These are phyloP conservation scores for Scaptomyza montana DNA, from an alignment of 1,140 invertebrate species.

Conservation along the genomic window DNA sequence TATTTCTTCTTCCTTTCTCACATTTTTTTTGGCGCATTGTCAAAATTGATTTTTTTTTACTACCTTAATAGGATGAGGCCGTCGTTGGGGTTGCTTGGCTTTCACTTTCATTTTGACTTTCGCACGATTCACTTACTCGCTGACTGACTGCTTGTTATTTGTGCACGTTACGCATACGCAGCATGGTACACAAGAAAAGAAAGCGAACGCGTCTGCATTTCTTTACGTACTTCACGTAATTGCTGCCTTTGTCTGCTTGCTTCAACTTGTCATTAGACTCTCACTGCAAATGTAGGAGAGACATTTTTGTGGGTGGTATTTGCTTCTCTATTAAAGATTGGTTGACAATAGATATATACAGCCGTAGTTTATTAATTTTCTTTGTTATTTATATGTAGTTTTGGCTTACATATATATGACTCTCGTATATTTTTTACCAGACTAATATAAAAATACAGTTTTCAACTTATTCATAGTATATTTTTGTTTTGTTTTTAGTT, in stretches of 20 bases:
- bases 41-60: conserved; percentile 77
- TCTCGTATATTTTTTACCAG: conserved; percentile 56
- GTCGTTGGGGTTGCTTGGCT: conserved; percentile 30
- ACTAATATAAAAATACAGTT: conserved; percentile 79
- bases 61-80: conserved; percentile 62
- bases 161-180: conserved; percentile 41
- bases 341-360: conserved; percentile 10
- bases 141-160: neutral
- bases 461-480: conserved; percentile 47
- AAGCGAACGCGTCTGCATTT: conserved; percentile 25
- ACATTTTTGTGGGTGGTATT: conserved; percentile 18
- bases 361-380: neutral
- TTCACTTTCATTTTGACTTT: conserved; percentile 47
- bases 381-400: conserved; percentile 30
- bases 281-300: conserved; percentile 21
- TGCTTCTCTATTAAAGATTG: conserved; percentile 25
- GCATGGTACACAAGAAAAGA: conserved; percentile 11
- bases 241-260: conserved; percentile 38
- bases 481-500: conserved; percentile 14
- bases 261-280: conserved; percentile 51
- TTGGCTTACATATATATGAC: conserved; percentile 42
- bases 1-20: conserved; percentile 20
- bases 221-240: conserved; percentile 34
- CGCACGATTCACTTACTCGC: conserved; percentile 24
- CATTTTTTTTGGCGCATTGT: conserved; percentile 60